Evolutionary conservation across 2,888 invertebrate species (phyloP), one percentile per base, ranked within the genome.

Genomic region (Hybos culiciformis): DNA sequence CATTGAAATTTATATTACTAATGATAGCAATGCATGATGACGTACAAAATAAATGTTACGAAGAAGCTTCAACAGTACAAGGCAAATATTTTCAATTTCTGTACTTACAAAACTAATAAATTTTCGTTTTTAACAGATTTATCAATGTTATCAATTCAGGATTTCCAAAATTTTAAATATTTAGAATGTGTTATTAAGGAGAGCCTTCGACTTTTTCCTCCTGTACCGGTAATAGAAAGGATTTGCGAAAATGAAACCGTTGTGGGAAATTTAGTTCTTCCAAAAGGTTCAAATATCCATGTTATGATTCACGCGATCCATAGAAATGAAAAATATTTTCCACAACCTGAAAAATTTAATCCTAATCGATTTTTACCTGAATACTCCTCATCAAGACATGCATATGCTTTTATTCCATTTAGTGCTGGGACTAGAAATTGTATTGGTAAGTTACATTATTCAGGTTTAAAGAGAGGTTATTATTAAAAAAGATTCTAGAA

Each of bases 171-270:
- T 19, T 46, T 61, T 1, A 53, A 58, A 39, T 60, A 56, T 41
- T 59, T 79, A 41, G 80, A 80, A 47, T 71, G 73, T 48, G 76
- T 75, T 46, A 72, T 80, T 19, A 80, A 80, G 53, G 80, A 80
- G 57, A 66, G 75, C 0, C 54, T 78, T 47, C 64, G 80, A 18
- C 52, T 80, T 9, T 77, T 71, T 49, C 80, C 81, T 0, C 75
- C 77, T 26, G 77, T 78, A 2, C 75, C 75, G 17, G 62, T 74
- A 11, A 69, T 80, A 37, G 68, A 71, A 7, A 69, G 80, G 33
- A 53, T 51, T 19, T 47, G 75, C 5, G 57, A 61, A 0, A 69
- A 72, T 44, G 55, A 60, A 9, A 53, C 54, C 0, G 42, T 49
- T 5, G 40, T 60, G 21, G 23, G 46, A 5, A 59, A 60, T 43